A percentile compares a stretch with the other conserved stretches of the same genome.
These are phyloP conservation scores for Candidula unifasciata DNA, from an alignment of 2,888 invertebrate genomes.

Conservation along the genomic window DNA sequence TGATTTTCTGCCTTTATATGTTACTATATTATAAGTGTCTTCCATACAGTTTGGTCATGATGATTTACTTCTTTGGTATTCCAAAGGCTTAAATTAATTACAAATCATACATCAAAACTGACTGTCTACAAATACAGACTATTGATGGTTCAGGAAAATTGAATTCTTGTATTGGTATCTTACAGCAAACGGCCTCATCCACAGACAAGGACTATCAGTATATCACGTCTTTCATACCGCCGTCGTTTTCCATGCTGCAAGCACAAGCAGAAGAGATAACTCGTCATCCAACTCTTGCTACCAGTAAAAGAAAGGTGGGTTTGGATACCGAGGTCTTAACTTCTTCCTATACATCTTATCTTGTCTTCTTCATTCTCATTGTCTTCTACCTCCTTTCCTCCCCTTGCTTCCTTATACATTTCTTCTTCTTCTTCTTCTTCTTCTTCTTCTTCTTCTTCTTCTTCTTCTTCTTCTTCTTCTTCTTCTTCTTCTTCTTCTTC, in stretches of 20 bases:
- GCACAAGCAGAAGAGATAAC: conserved; percentile 16
- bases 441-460: background rate
- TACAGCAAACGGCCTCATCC: background rate
- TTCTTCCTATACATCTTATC: background rate
- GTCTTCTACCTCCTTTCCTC: background rate
- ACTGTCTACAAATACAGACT: too few species aligned
- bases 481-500: conserved; percentile 8
- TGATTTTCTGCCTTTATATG: too few species aligned
- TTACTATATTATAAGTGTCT: too few species aligned
- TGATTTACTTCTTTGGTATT: too few species aligned
- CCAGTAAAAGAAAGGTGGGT: background rate
- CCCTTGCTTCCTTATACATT: background rate
- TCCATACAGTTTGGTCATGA: too few species aligned
- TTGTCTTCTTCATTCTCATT: background rate
- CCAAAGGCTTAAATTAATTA: too few species aligned
- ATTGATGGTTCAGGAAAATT: background rate
- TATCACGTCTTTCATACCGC: background rate
- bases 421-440: background rate
- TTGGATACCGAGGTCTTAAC: background rate
- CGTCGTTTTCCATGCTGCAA: conserved; percentile 14
- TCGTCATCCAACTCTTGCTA: background rate
- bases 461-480: conserved; percentile 5
- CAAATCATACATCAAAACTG: too few species aligned
- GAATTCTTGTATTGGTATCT: background rate
- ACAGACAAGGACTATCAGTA: background rate